Evolutionary conservation across 2,797 vertebrate species (phyloP).

Genomic region (Labeo calbasu): DNA sequence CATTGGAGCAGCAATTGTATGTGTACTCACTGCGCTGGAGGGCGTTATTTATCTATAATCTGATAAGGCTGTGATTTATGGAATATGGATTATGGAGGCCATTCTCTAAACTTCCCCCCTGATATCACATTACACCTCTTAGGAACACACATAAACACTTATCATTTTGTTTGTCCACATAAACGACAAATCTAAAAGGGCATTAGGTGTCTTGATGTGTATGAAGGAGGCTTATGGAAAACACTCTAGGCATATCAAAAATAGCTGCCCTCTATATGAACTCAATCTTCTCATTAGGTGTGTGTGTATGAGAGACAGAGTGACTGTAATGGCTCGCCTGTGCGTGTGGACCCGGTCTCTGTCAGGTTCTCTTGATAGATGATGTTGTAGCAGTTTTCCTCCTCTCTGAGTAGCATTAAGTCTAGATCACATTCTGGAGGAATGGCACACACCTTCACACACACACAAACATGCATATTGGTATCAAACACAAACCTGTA

Average conservation of each 20-base stretch:
- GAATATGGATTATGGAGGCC: conserved; percentile 36
- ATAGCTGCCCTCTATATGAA: conserved; percentile 36
- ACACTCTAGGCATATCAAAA: conserved; percentile 16
- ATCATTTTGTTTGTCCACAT: conserved; percentile 27
- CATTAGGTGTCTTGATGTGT: conserved; percentile 5
- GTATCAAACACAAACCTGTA: not conserved
- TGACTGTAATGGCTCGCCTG: conserved; percentile 20
- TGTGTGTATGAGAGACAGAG: conserved; percentile 15
- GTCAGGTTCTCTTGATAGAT: conserved; percentile 64
- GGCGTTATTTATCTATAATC: conserved; percentile 45
- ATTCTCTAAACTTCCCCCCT: conserved; percentile 48
- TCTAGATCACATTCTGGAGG: conserved; percentile 76
- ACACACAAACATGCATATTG: not conserved
- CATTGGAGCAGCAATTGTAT: not conserved
- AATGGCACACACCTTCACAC: conserved; percentile 65
- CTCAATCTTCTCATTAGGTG: conserved; percentile 17
- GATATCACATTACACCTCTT: conserved; percentile 46
- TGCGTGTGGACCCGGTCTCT: conserved; percentile 41
- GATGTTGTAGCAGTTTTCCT: conserved; percentile 71
- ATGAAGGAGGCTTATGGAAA: not conserved
- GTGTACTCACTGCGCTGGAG: conserved; percentile 27
- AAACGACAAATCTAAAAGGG: conserved; percentile 35
- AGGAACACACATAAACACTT: conserved; percentile 42
- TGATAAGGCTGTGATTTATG: conserved; percentile 52
- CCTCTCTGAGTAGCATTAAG: conserved; percentile 68